Base-by-base conservation (phyloP, 2,888 invertebrate genomes). In the Stenurella melanura region DNA sequence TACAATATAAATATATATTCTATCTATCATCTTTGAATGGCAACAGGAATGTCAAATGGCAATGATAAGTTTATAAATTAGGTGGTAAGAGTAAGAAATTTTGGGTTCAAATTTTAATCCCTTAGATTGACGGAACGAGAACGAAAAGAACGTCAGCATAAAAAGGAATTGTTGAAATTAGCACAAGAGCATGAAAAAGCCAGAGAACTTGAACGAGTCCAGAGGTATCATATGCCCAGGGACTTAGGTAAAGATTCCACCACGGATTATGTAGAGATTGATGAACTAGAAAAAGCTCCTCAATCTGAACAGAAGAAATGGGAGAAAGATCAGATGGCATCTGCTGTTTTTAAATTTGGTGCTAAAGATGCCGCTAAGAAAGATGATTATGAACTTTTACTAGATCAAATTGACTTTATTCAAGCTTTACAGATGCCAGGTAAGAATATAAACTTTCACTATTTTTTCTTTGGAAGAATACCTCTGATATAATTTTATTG, bases 331-430 rank as follows among this genome's bases (percentile, higher is more conserved):
- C 97, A 98, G 89, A 95, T 99, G 90, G 95, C 95, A 69, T 96
- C 96, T 5, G 98, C 98, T 1, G 94, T 96, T 73, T 96, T 97
- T 87, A 95, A 95, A 85, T 97, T 98, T 91, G 99, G 99, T 10
- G 97, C 98, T 0, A 96, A 95, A 89, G 96, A 98, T 92, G 94
- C 95, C 17, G 89, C 90, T 81, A 90, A 87, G 75, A 86, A 94
- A 87, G 93, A 95, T 86, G 96, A 98, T 83, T 99, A 99, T 90
- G 98, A 99, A 79, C 91, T 98, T 38, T 90, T 99, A 42, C 90
- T 99, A 82, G 98, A 99, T 89, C 97, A 98, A 90, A 98, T 99
- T 85, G 98, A 99, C 87, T 99, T 99, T 88, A 96, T 99, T 79
- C 97, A 99, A 90, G 95, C 96, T 0, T 89, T 96, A 0, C 94